These are phyloP conservation scores for Caenorhabditis briggsae DNA, from an alignment of 1,140 invertebrate genomes.

Conservation along the genomic window DNA sequence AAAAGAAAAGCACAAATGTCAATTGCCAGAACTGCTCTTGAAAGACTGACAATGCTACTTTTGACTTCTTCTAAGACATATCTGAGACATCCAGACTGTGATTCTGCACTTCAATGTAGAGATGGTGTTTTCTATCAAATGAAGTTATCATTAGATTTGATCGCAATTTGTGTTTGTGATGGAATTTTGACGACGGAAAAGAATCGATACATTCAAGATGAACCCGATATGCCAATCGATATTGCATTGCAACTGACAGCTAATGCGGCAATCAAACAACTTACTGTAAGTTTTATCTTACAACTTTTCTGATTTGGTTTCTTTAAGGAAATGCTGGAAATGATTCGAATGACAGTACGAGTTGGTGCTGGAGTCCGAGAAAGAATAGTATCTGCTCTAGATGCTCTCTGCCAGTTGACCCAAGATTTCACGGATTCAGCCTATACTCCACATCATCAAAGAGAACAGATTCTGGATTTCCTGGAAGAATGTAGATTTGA, in stretches of 20 bases:
- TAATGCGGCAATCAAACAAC: constrained; percentile 85
- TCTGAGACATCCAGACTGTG: constrained; percentile 92
- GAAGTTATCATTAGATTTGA: constrained; percentile 94
- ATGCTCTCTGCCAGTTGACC: constrained; percentile 91
- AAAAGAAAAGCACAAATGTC: constrained; percentile 93
- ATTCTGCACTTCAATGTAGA: constrained; percentile 90
- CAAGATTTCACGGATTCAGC: constrained; percentile 99
- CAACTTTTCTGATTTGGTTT: background rate
- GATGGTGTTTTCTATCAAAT: constrained; percentile 92
- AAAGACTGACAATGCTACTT: constrained; percentile 97
- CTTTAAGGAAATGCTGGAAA: constrained; percentile 84
- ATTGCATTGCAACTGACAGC: constrained; percentile 82
- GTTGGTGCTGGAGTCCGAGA: constrained; percentile 78
- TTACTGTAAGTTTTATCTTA: constrained; percentile 80
- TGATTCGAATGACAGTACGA: constrained; percentile 83
- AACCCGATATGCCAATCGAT: constrained; percentile 75
- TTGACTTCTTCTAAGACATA: constrained; percentile 91
- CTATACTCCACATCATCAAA: constrained; percentile 95
- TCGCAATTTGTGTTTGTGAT: constrained; percentile 96
- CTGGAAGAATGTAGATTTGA: constrained; percentile 78
- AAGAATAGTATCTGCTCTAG: constrained; percentile 86
- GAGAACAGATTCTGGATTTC: constrained; percentile 89
- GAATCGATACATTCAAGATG: constrained; percentile 70
- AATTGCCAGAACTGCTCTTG: constrained; percentile 84
- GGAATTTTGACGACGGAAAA: constrained; percentile 82